Percentiles rank a stretch among this genome's conserved stretches.
These are phyloP conservation scores for Hypercompe scribonia DNA, from an alignment of 2,888 invertebrate genomes.

Conservation along the genomic window DNA sequence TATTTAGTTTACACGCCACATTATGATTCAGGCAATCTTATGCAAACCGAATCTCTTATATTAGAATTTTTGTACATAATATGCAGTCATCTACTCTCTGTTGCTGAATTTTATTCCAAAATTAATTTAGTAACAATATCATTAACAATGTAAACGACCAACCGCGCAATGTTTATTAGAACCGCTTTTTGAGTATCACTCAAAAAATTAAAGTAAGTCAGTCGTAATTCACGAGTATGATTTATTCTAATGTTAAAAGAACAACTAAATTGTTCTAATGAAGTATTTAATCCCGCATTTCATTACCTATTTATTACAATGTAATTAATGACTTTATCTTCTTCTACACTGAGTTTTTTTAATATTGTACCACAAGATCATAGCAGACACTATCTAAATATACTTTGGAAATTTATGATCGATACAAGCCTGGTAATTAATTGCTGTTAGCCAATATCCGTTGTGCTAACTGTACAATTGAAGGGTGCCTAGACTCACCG, in stretches of 20 bases:
- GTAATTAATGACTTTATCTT: slow-evolving; percentile 3
- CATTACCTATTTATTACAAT: slow-evolving; percentile 8
- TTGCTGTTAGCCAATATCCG: slow-evolving; percentile 39
- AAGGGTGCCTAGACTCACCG: slow-evolving; percentile 59
- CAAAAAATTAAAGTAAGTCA: slow-evolving; percentile 10
- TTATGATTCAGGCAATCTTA: neutral
- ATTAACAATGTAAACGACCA: neutral
- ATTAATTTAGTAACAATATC: neutral
- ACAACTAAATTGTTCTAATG: slow-evolving; percentile 9
- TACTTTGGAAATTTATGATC: slow-evolving; percentile 13
- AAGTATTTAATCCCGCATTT: slow-evolving; percentile 1
- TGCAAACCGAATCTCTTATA: neutral
- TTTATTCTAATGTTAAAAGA: slow-evolving; percentile 12
- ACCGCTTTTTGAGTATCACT: slow-evolving; percentile 23
- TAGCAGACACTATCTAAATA: slow-evolving; percentile 13
- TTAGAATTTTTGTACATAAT: neutral
- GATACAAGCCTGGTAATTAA: slow-evolving; percentile 29
- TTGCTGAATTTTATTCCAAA: neutral
- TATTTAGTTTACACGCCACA: no score
- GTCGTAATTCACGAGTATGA: slow-evolving; percentile 6
- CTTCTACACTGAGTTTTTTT: slow-evolving; percentile 6
- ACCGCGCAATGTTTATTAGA: slow-evolving; percentile 12
- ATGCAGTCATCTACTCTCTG: neutral
- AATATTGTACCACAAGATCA: slow-evolving; percentile 1
- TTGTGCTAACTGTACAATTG: slow-evolving; percentile 53